Conservation (phyloP, 2,113 vertebrate genomes). For the western clawed frog (Xenopus tropicalis) region UCB_Xtro_10.0 CM004445.2:24348001-24348500, state of each 20-base stretch:
- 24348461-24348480: no score
- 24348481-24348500: no score
- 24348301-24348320: no score
- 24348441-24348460: no score
- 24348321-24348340: no score
- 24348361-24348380: no score
- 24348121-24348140: not conserved
- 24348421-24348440: no score
- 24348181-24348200: not conserved
- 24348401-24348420: no score
- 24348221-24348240: not conserved
- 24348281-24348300: no score
- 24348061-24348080: slow-evolving; percentile 7
- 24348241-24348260: not conserved
- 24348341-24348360: no score
- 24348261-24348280: not conserved
- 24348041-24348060: slow-evolving; percentile 3
- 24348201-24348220: not conserved
- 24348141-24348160: not conserved
- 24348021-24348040: not conserved
- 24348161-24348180: not conserved
- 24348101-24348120: slow-evolving; percentile 4
- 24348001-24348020: not conserved
- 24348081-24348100: not conserved
- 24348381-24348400: no score